These are phyloP conservation scores for Lithophane ornitopus DNA, from an alignment of 2,888 invertebrate species.

Conservation along the genomic window DNA sequence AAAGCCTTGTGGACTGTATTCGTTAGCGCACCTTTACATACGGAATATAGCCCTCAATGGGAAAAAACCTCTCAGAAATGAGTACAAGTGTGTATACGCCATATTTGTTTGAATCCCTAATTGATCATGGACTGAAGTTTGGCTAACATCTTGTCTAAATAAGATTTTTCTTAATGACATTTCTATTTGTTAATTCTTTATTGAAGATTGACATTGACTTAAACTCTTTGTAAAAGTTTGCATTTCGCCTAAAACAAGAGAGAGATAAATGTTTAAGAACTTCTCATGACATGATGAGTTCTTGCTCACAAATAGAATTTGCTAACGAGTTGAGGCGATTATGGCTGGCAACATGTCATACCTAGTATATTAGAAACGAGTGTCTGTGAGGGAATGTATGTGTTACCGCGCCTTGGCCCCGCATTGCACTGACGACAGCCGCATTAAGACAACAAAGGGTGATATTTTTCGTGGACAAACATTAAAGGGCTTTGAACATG, in stretches of 20 bases:
- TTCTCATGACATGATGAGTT: constrained; percentile 45
- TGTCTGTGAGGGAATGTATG: constrained; percentile 46
- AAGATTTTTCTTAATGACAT: constrained; percentile 1
- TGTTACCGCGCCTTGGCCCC: constrained; percentile 64
- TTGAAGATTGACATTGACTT: constrained; percentile 11
- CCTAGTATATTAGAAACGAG: constrained; percentile 51
- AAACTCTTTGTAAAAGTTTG: constrained; percentile 20
- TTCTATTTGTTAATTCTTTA: constrained; percentile 6
- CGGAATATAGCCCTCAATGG: constrained; percentile 77
- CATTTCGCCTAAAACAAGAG: constrained; percentile 41
- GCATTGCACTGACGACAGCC: constrained; percentile 76
- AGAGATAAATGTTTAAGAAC: constrained; percentile 48
- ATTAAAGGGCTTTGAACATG: constrained; percentile 83
- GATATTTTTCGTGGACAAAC: constrained; percentile 88
- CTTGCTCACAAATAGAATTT: constrained; percentile 64
- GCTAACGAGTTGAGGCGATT: constrained; percentile 66
- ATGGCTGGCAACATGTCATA: constrained; percentile 56
- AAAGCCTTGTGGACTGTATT: constrained; percentile 86
- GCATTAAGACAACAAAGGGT: constrained; percentile 85
- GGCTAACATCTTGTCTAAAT: constrained; percentile 22
- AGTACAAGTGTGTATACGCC: constrained; percentile 51
- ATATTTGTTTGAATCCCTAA: constrained; percentile 56
- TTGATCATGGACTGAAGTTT: constrained; percentile 37
- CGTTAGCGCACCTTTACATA: constrained; percentile 82
- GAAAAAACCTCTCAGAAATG: constrained; percentile 63